Evolutionary conservation across 1,140 invertebrate species (phyloP).

Genomic region (Bombus balteatus): DNA sequence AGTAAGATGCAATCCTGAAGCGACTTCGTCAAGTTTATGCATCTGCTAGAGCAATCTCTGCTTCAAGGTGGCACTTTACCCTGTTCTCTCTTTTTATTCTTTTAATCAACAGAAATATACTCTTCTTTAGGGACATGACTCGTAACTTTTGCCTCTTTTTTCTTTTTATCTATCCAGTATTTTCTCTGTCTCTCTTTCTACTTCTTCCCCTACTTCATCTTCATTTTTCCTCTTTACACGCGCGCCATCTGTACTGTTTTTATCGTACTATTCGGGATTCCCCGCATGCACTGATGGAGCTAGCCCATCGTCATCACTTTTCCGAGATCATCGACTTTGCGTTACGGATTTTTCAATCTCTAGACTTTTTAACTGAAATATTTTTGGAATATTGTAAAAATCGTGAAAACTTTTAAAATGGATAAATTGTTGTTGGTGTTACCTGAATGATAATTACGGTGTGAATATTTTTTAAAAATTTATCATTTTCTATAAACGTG

Average conservation of each 20-base stretch:
- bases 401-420: too few relatives aligned
- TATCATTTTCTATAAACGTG: too few relatives aligned
- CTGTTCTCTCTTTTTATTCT: constrained; percentile 66
- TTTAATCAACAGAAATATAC: constrained; percentile 50
- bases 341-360: not conserved
- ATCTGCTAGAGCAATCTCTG: constrained; percentile 9
- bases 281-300: not conserved
- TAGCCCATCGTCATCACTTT: not conserved
- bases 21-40: not conserved
- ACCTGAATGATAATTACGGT: too few relatives aligned
- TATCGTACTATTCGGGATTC: not conserved
- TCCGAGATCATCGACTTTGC: not conserved
- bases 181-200: constrained; percentile 51
- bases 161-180: constrained; percentile 40
- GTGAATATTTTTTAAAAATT: too few relatives aligned
- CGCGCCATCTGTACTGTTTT: constrained; percentile 5
- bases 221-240: constrained; percentile 29
- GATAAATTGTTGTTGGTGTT: too few relatives aligned
- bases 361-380: not conserved
- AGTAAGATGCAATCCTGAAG: not conserved
- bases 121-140: constrained; percentile 79
- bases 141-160: constrained; percentile 66
- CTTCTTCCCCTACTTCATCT: constrained; percentile 40
- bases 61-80: constrained; percentile 58
- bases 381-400: not conserved